Conservation (phyloP, 2,888 invertebrate species). For the Drosophila emarginata region DNA sequence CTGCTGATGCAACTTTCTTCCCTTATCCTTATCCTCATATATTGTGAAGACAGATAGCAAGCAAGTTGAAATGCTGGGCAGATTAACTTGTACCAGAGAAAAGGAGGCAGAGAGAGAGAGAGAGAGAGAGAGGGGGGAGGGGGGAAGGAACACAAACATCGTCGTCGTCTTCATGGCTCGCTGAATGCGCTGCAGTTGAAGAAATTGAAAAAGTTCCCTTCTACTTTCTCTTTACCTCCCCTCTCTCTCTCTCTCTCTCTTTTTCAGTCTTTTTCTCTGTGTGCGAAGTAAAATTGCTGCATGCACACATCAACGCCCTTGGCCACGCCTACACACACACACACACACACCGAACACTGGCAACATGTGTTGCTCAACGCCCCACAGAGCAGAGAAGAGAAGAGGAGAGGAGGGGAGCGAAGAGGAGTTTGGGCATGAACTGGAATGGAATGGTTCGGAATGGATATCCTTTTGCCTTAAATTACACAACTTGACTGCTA, state of each 20-base stretch:
- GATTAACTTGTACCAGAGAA: constrained; percentile 67
- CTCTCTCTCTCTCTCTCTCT: constrained; percentile 13
- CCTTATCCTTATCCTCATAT: background rate
- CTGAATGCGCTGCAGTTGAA: constrained; percentile 60
- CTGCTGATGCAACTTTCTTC: background rate
- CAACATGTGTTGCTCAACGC: constrained; percentile 72
- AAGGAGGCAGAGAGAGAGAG: no score
- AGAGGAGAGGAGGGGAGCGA: no score
- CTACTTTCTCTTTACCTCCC: background rate
- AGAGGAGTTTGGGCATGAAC: constrained; percentile 25
- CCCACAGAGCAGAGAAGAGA: constrained; percentile 11
- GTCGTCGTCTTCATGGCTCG: background rate
- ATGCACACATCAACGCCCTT: constrained; percentile 22
- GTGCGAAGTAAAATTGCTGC: constrained; percentile 31
- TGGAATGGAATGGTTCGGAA: background rate
- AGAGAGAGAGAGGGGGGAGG: no score
- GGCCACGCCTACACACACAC: constrained; percentile 41
- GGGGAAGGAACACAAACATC: constrained; percentile 48
- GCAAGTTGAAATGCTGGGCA: constrained; percentile 67
- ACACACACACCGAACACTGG: constrained; percentile 20
- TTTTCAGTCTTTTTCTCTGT: constrained; percentile 26
- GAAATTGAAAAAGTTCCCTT: constrained; percentile 72
- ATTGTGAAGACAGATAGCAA: constrained; percentile 51
- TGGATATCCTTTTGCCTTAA: constrained; percentile 30
- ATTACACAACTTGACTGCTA: constrained; percentile 70